Evolutionary conservation across 2,888 invertebrate genomes (phyloP), one percentile per base, ranked within the genome.

Genomic region (Lagria hirta): DNA sequence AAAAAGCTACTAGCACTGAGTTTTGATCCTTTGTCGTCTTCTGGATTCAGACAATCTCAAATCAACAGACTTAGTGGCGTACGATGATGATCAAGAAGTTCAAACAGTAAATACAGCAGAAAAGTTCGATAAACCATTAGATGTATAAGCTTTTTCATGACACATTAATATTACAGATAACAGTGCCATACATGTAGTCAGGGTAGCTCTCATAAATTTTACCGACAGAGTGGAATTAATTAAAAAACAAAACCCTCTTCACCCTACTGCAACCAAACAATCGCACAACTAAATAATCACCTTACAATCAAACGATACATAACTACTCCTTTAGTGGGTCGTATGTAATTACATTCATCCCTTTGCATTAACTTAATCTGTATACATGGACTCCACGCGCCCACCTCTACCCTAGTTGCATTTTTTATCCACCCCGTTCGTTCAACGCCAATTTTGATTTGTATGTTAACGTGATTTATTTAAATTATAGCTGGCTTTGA

Each of bases 381-480:
- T 18, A n/a, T n/a, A n/a, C n/a, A n/a, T n/a, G n/a, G n/a, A 18
- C 18, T 18, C 5, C 18, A 6, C 18, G 26, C 33, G 16, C 40
- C 23, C 40, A 40, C 14, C 40, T 40, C 21, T 29, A 29, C 7
- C 5, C 22, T 4, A 15, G 20, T 16, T 21, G 30, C 23, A 30
- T 17, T 30, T 38, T 30, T 35, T 35, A 17, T 26, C n/a, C n/a
- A n/a, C 33, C 23, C 24, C 23, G 7, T 22, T 13, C 24, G 15
- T 12, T 28, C 18, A 23, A 23, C 16, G 10, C 5, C 32, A 32
- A 41, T 41, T 41, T 41, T 41, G 41, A 41, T 41, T 41, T 33
- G 26, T 41, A 41, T 41, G 41, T 41, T 32, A 41, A 41, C 41
- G 41, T 17, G 41, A 41, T 41, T 33, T 33, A n/a, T n/a, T n/a